Evolutionary conservation across 2,797 vertebrate genomes (phyloP), one percentile per base, ranked within the genome.

Genomic region (Muraenolepis orangiensis): DNA sequence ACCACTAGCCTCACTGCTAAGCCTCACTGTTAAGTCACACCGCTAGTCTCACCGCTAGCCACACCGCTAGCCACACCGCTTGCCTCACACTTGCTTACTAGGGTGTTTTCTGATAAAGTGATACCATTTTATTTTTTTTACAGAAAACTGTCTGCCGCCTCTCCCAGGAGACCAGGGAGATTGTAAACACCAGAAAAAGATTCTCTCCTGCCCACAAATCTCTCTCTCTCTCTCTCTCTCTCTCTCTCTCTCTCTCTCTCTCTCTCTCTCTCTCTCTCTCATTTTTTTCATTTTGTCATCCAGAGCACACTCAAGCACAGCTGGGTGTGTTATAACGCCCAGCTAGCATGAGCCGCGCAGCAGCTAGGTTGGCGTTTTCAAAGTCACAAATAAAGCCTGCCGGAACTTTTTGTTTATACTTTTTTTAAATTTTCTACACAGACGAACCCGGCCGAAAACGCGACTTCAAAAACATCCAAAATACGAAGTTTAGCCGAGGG

Each of bases 111-210:
- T 11, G 29, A 18, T 20, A n/a, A 10, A 1, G 14, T 69, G 14
- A 8, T 69, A 10, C 84, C 83, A 80, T 86, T 23, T 78, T 85
- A 80, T 84, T 87, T 80, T 61, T 86, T 70, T 70, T 28, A 76
- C 75, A 81, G 75, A 68, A 72, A 78, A 81, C 66, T 8, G 80
- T 86, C 85, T 90, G 86, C 73, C 80, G 80, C 81, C 80, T 86
- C 67, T 18, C 79, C 72, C 69, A 46, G 68, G 77, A 80, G 78
- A 69, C 71, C 0, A 76, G 51, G 78, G 71, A 84, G 29, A 80
- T 81, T 76, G 81, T 72, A 85, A 86, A 81, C 64, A 81, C 75
- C 23, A n/a, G 23, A n/a, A n/a, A n/a, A n/a, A n/a, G n/a, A 26
- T 73, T 81, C 66, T 73, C 73, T 10, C 72, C 34, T 69, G 71